Evolutionary conservation across 1,140 invertebrate species (phyloP).

Genomic region (Asobara japonica): DNA sequence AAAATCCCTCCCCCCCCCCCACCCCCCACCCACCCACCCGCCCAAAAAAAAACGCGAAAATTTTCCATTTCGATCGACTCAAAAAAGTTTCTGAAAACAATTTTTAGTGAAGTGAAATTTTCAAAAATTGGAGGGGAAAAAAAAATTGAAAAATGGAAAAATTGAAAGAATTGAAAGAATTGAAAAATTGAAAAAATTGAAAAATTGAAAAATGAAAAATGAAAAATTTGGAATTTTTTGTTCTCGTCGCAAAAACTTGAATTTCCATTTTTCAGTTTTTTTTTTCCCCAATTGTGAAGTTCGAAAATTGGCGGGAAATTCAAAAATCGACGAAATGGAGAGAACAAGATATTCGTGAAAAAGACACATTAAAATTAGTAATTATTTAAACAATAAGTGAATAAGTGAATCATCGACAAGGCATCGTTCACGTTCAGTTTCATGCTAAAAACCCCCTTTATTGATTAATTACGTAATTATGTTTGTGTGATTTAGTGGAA

Average conservation of each 20-base stretch:
- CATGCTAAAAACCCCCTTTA: conserved; percentile 20
- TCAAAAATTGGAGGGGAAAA: neutral
- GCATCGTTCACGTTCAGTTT: conserved; percentile 18
- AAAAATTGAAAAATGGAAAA: neutral
- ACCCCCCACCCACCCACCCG: too few relatives aligned
- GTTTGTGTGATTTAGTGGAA: neutral
- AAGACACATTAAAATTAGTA: neutral
- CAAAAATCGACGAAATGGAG: neutral
- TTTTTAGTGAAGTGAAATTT: conserved; percentile 18
- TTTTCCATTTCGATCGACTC: conserved; percentile 23
- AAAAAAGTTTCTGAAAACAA: conserved; percentile 13
- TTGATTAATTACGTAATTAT: neutral
- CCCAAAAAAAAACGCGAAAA: too few relatives aligned
- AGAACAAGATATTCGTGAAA: neutral
- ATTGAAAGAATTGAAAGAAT: neutral
- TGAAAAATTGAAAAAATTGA: neutral
- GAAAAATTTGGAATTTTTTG: too few relatives aligned
- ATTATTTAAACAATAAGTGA: conserved; percentile 10
- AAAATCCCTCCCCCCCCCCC: too few relatives aligned
- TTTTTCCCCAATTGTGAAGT: neutral
- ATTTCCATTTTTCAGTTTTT: neutral
- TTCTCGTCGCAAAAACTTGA: neutral
- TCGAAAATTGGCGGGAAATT: neutral
- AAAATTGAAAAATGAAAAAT: too few relatives aligned
- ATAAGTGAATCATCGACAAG: neutral